phyloP scores from a whole-genome alignment of 2,113 vertebrate species.

The Parotia lawesii region DNA sequence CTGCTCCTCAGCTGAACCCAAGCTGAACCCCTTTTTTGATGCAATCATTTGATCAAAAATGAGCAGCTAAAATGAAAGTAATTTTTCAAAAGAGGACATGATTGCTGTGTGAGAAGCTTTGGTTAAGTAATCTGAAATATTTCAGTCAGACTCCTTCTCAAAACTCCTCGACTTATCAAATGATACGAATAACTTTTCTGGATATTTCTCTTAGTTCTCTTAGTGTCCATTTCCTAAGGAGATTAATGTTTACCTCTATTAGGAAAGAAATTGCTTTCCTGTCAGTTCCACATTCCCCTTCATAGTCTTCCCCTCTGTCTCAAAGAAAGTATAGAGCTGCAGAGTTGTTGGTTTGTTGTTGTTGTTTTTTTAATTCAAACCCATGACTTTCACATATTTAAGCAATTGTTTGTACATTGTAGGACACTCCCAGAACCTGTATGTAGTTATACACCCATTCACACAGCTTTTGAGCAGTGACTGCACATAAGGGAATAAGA shows the following conservation, averaged over 20 bases:
- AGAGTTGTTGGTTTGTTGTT: not conserved
- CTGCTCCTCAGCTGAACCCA: not conserved
- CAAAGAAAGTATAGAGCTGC: not conserved
- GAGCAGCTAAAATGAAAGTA: not conserved
- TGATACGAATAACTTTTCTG: not conserved
- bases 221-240: not conserved
- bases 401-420: not conserved
- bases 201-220: not conserved
- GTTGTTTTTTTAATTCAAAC: not conserved
- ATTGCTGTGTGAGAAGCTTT: not conserved
- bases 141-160: not conserved
- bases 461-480: not conserved
- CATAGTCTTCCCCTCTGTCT: not conserved
- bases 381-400: not conserved
- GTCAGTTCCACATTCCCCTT: not conserved
- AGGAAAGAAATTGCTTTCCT: not conserved
- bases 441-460: not conserved
- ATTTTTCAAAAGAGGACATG: not conserved
- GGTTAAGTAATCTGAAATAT: not conserved
- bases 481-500: rapidly evolving
- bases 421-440: not conserved
- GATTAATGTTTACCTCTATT: not conserved
- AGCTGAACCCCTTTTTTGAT: not conserved
- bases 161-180: not conserved
- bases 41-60: conserved; percentile 14